Evolutionary conservation across 1,140 invertebrate genomes (phyloP).

Genomic region (Nasonia vitripennis): DNA sequence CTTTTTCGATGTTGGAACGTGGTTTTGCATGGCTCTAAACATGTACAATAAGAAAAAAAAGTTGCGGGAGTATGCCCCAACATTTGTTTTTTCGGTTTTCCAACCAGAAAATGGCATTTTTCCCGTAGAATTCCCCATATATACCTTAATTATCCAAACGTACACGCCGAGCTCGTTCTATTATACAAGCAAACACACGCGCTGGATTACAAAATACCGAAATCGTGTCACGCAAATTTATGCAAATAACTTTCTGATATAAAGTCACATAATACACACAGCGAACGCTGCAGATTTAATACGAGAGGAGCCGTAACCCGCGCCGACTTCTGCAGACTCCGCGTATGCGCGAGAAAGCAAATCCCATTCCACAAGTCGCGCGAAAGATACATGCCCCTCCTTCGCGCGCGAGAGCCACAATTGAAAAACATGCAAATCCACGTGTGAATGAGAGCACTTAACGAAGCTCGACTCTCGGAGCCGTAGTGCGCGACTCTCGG

Average conservation of each 20-base stretch:
- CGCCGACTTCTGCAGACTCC: background rate
- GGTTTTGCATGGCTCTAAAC: no score
- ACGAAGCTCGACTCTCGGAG: constrained; percentile 4
- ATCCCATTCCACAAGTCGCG: background rate
- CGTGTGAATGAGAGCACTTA: background rate
- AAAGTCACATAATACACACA: background rate
- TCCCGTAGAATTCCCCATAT: no score
- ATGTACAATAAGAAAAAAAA: no score
- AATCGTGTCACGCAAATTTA: background rate
- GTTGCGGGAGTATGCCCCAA: no score
- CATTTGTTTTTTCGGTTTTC: no score
- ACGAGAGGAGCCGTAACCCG: background rate
- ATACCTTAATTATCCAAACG: no score
- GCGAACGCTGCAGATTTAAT: background rate
- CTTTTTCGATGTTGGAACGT: no score
- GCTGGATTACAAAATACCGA: background rate
- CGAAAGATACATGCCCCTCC: background rate
- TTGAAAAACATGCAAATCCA: constrained; percentile 43
- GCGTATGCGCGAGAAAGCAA: background rate
- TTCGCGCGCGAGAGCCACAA: background rate
- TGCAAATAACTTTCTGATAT: background rate
- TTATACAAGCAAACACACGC: background rate
- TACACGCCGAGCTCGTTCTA: no score
- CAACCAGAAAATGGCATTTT: no score
- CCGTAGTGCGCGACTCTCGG: background rate